A percentile compares a stretch with the other conserved stretches of the same genome.
These are phyloP conservation scores for Rhineura floridana DNA, from an alignment of 2,113 vertebrate genomes.

Conservation along the genomic window DNA sequence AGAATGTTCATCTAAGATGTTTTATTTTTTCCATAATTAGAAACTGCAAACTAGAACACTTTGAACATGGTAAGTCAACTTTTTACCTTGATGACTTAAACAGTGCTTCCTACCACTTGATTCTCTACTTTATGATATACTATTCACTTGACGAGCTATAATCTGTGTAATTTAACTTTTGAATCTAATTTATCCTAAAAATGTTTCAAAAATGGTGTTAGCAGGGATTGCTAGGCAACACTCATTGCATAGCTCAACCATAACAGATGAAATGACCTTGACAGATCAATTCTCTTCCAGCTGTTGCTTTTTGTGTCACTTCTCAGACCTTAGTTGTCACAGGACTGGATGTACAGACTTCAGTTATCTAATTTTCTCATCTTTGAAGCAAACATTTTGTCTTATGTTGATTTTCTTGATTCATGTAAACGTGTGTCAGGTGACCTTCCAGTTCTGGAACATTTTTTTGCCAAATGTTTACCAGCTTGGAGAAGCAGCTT, in stretches of 20 bases:
- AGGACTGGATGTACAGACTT: not conserved
- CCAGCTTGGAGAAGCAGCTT: not conserved
- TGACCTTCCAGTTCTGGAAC: not conserved
- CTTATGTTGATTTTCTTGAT: not conserved
- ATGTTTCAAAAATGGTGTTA: not conserved
- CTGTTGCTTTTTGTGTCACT: not conserved
- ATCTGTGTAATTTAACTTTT: not conserved
- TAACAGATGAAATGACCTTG: not conserved
- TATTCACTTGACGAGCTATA: not conserved
- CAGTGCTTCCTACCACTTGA: not conserved
- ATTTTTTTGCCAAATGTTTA: not conserved
- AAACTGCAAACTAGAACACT: not conserved
- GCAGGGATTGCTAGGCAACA: not conserved
- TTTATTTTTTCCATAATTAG: not conserved
- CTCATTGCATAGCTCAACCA: not conserved
- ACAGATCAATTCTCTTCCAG: not conserved
- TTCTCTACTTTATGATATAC: not conserved
- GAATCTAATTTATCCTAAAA: not conserved
- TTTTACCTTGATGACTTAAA: not conserved
- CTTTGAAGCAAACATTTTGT: not conserved
- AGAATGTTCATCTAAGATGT: not conserved
- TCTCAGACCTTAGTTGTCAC: not conserved
- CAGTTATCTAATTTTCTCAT: not conserved
- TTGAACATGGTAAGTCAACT: not conserved
- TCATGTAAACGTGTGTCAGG: constrained; percentile 4